A percentile compares a stretch with the other conserved stretches of the same genome.
phyloP scores from a whole-genome alignment of 2,113 vertebrate genomes.

The Lycocorax pyrrhopterus region DNA sequence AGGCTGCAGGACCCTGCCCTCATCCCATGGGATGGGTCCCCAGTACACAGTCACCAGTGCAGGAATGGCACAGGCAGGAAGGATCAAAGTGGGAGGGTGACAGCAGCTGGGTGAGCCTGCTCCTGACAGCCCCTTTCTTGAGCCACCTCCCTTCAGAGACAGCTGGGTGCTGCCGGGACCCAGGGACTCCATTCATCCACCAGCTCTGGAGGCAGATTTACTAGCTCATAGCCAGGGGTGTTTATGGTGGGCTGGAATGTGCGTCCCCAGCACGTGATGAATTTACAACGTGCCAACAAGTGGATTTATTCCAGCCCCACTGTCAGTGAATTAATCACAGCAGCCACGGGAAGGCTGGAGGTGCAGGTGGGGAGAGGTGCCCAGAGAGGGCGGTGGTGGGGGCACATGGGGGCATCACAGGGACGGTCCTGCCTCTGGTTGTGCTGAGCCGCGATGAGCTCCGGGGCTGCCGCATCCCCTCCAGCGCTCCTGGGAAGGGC shows the following conservation, averaged over 20 bases:
- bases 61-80: background rate
- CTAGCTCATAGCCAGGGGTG: constrained; percentile 14
- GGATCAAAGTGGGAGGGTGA: background rate
- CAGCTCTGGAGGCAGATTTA: constrained; percentile 16
- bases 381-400: accelerated
- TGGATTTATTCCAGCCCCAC: constrained; percentile 46
- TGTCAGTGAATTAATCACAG: background rate
- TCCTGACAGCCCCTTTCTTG: background rate
- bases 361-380: background rate
- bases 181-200: background rate
- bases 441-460: background rate
- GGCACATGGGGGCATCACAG: background rate
- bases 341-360: background rate
- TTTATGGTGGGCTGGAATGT: constrained; percentile 50
- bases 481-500: background rate
- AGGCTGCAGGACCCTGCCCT: background rate
- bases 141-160: background rate
- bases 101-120: accelerated
- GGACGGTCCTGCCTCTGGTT: background rate
- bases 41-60: background rate
- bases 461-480: background rate
- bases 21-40: background rate
- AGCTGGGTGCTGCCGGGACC: background rate
- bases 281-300: constrained; percentile 53
- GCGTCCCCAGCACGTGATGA: background rate